Conservation (phyloP, 2,797 vertebrate genomes). For the Gymnocypris eckloni region DNA sequence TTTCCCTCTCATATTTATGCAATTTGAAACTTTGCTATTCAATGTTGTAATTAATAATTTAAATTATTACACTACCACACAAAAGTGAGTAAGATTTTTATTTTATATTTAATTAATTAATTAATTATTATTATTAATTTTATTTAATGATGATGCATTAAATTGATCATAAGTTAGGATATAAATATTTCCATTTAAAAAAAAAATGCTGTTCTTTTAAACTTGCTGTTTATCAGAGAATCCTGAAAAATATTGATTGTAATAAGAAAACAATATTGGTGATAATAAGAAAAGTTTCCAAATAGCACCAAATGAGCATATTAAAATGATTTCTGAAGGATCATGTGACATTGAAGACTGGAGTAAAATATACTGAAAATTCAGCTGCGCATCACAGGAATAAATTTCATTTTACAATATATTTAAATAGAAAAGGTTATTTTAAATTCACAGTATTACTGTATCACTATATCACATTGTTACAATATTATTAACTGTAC, state of each 20-base stretch:
- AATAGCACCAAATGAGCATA: too few relatives aligned
- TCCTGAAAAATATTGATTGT: too few relatives aligned
- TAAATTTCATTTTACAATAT: neutral
- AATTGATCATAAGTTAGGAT: too few relatives aligned
- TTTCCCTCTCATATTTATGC: neutral
- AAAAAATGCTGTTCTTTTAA: too few relatives aligned
- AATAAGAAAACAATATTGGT: too few relatives aligned
- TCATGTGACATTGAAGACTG: too few relatives aligned
- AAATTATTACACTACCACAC: neutral
- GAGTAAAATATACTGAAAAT: neutral
- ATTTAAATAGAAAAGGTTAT: neutral
- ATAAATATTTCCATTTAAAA: too few relatives aligned
- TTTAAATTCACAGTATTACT: neutral
- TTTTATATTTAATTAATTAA: too few relatives aligned
- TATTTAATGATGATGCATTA: neutral
- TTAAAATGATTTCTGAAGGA: too few relatives aligned
- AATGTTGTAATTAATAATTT: neutral
- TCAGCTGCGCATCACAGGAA: neutral
- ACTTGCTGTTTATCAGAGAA: too few relatives aligned
- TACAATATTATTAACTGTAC: constrained; percentile 2
- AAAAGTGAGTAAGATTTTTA: neutral
- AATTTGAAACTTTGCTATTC: neutral
- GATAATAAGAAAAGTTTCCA: too few relatives aligned
- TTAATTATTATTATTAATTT: too few relatives aligned
- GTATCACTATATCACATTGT: neutral